Evolutionary conservation across 2,797 vertebrate genomes (phyloP).

Genomic region (Fundulus diaphanus): DNA sequence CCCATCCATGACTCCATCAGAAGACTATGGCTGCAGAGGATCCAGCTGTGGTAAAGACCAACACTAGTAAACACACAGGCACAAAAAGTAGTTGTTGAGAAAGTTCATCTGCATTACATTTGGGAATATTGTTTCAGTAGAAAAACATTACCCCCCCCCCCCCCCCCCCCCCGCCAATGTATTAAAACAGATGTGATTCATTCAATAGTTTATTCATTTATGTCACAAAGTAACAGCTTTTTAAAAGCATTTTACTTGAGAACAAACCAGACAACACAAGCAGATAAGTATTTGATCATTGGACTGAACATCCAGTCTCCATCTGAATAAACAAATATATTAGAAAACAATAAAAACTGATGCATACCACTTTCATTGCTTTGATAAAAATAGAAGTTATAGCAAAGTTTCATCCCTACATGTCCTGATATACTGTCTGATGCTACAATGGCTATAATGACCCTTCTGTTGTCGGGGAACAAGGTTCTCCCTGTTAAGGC

Average conservation of each 20-base stretch:
- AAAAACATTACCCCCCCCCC: no score
- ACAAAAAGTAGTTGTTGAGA: no score
- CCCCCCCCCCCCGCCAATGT: no score
- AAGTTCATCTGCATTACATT: no score
- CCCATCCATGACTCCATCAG: conserved; percentile 57
- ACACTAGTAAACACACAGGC: conserved; percentile 62
- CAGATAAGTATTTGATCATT: conserved; percentile 87
- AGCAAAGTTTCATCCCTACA: no score
- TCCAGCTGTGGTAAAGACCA: conserved; percentile 57
- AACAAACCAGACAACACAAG: conserved; percentile 80
- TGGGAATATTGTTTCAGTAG: no score
- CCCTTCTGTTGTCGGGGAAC: conserved; percentile 59
- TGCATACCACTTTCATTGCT: conserved; percentile 72
- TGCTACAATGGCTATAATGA: conserved; percentile 68
- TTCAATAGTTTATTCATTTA: conserved; percentile 85
- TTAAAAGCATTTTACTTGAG: conserved; percentile 77
- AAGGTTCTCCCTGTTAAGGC: conserved; percentile 28
- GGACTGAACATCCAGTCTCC: conserved; percentile 87
- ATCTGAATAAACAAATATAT: conserved; percentile 78
- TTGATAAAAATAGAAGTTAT: conserved; percentile 85
- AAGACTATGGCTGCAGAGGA: conserved; percentile 59
- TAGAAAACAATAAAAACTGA: conserved; percentile 83
- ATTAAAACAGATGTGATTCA: conserved; percentile 27
- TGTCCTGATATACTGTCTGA: no score
- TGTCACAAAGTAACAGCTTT: conserved; percentile 77